A percentile compares a stretch with the other conserved stretches of the same genome.
phyloP scores from a whole-genome alignment of 2,888 invertebrate genomes.

The Atrina japonica region DNA sequence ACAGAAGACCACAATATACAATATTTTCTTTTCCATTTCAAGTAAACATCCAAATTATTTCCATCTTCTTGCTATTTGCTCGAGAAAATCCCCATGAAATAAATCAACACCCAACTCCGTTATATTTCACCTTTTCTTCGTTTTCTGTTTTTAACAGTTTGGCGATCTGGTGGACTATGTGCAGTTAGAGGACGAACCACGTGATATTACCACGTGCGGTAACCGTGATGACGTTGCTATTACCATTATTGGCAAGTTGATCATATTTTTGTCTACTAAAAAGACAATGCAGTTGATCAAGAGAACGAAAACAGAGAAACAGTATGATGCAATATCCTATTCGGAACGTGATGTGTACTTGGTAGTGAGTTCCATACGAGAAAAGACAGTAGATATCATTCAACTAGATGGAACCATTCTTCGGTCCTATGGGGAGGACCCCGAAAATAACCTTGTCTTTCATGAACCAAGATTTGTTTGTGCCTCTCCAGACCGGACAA shows the following conservation, averaged over 20 bases:
- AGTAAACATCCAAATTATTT: no score
- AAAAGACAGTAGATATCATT: conserved; percentile 65
- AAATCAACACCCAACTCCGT: no score
- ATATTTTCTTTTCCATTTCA: no score
- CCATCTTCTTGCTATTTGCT: no score
- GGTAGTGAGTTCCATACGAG: conserved; percentile 62
- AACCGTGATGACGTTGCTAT: conserved; percentile 68
- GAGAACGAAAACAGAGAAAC: conserved; percentile 65
- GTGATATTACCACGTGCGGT: conserved; percentile 67
- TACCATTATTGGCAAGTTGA: conserved; percentile 63
- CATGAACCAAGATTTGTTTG: conserved; percentile 64
- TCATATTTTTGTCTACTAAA: conserved; percentile 63
- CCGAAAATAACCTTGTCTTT: conserved; percentile 54
- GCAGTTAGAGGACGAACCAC: conserved; percentile 70
- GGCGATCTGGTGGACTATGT: conserved; percentile 73
- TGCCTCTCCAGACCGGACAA: conserved; percentile 60
- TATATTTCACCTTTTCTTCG: no score
- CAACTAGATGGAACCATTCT: conserved; percentile 61
- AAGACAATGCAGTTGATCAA: conserved; percentile 59
- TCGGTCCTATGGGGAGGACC: conserved; percentile 55
- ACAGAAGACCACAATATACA: no score
- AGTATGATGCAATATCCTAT: conserved; percentile 69
- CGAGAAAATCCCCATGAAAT: no score
- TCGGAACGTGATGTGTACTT: conserved; percentile 53
- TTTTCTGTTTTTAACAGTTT: conserved; percentile 42